Evolutionary conservation across 2,888 invertebrate species (phyloP).

Genomic region (Baronia brevicornis): DNA sequence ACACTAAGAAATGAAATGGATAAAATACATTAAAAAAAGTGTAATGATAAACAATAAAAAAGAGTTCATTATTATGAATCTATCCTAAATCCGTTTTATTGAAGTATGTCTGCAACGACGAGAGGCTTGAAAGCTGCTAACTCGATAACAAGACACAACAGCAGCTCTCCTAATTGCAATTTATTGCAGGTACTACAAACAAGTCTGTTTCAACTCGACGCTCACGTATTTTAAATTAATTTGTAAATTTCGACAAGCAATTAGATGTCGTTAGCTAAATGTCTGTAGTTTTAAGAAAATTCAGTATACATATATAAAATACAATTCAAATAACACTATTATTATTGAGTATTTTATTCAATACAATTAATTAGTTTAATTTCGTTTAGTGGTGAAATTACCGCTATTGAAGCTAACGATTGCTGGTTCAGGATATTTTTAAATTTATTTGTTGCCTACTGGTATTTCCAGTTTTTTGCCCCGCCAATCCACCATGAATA

Average conservation of each 20-base stretch:
- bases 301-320: not conserved
- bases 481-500: too few species aligned
- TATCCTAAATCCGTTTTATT: conserved; percentile 40
- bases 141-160: conserved; percentile 73
- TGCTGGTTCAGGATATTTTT: too few species aligned
- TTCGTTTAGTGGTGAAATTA: too few species aligned
- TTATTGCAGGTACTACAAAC: conserved; percentile 75
- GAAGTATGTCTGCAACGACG: conserved; percentile 42
- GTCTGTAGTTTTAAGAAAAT: not conserved
- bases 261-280: conserved; percentile 34
- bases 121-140: conserved; percentile 65
- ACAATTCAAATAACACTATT: not conserved
- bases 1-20: too few species aligned
- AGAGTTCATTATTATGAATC: too few species aligned
- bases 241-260: conserved; percentile 58
- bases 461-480: too few species aligned
- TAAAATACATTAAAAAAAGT: too few species aligned
- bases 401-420: too few species aligned
- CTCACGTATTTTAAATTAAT: conserved; percentile 73
- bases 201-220: conserved; percentile 64
- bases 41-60: too few species aligned
- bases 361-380: not conserved
- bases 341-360: not conserved
- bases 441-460: too few species aligned
- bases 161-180: conserved; percentile 73